Base-by-base conservation (phyloP, 2,797 vertebrate genomes). In the Gobionotothen gibberifrons region DNA sequence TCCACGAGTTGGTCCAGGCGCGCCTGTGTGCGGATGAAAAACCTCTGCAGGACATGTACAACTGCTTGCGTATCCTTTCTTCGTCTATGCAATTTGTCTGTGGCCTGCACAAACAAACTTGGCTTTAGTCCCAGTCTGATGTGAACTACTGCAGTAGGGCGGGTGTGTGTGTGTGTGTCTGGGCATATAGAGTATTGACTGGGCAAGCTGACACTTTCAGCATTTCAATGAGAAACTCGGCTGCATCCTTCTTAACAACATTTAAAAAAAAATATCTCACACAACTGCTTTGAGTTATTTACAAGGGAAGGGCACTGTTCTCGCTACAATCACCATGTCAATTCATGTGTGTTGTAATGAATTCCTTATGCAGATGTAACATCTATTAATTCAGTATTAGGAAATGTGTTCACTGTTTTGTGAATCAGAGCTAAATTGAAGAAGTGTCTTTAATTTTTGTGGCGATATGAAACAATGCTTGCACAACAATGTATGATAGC, bases 21-120 rank as follows among this genome's bases (percentile, higher is more conserved):
- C 94, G 98, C n/a, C 95, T 99, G 47, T 99, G 98, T 91, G 97
- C 97, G 65, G 98, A 99, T 92, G 98, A 99, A 82, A 99, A 98
- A 79, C 98, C 98, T 10, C 96, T 99, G 63, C 98, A 99, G 93
- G 98, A 99, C 92, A 99, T 99, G 98, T 99, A 99, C 94, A 98
- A 89, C 94, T 99, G 98, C 87, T 88, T 99, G 76, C 98, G 97
- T 99, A 99, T 99, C 98, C 97, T 99, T 96, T 87, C 22, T 68
- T 39, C 11, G 5, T 12, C 5, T 67, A 21, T 59, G 11, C 19
- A 51, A 61, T 71, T 74, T 59, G 9, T 77, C 17, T 53, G 32
- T 46, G 16, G 47, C 42, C n/a, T 54, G 65, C 46, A 68, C 67
- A 78, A 58, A 82, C n/a, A 60, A 46, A 19, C 51, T 80, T 82